Percentiles rank a stretch among this genome's conserved stretches.
These are phyloP conservation scores for Hybognathus amarus DNA, from an alignment of 2,797 vertebrate genomes.

Conservation along the genomic window DNA sequence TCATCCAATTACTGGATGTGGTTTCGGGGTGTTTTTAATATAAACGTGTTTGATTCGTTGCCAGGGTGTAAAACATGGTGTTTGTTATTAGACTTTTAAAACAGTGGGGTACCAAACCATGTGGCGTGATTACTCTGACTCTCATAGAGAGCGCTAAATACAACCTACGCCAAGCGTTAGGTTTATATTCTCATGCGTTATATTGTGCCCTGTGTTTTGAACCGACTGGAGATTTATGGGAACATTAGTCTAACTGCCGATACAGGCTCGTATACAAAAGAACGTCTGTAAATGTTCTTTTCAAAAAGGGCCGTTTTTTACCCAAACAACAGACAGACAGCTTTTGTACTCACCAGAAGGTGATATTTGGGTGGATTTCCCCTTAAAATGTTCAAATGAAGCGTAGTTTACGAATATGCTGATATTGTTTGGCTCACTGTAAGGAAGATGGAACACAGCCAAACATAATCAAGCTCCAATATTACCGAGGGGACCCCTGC, in stretches of 20 bases:
- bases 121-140: constrained; percentile 64
- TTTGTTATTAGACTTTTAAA: constrained; percentile 67
- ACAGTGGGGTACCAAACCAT: constrained; percentile 56
- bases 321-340: constrained; percentile 16
- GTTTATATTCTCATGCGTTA: constrained; percentile 50
- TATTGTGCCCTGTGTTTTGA: constrained; percentile 58
- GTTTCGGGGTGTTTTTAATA: constrained; percentile 51
- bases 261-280: constrained; percentile 49
- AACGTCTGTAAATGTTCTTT: constrained; percentile 29
- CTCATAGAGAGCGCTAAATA: constrained; percentile 58
- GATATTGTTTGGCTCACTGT: constrained; percentile 77
- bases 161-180: constrained; percentile 57
- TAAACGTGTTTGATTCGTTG: constrained; percentile 56
- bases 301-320: not conserved
- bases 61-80: constrained; percentile 61
- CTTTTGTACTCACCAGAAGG: constrained; percentile 10
- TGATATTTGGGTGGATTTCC: constrained; percentile 38
- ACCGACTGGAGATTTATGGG: constrained; percentile 63
- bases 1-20: constrained; percentile 51
- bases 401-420: constrained; percentile 71
- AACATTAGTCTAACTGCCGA: constrained; percentile 60
- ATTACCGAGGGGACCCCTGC: constrained; percentile 50
- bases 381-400: constrained; percentile 67
- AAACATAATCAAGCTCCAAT: constrained; percentile 73
- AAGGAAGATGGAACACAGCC: constrained; percentile 71